A percentile compares a stretch with the other conserved stretches of the same genome.
phyloP scores from a whole-genome alignment of 2,888 invertebrate species.

The Orthosia cruda region DNA sequence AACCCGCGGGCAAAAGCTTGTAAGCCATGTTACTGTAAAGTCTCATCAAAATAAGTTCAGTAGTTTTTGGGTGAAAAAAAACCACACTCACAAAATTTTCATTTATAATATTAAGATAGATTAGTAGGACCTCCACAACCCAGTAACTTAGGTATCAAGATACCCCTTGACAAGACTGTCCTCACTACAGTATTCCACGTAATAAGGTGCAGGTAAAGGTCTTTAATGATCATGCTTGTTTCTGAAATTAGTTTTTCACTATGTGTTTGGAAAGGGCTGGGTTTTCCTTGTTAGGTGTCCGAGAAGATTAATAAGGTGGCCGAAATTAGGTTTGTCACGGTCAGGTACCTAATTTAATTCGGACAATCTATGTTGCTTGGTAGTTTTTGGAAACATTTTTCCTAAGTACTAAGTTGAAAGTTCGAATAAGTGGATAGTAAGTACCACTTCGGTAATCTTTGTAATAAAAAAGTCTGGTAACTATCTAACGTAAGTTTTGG shows the following conservation, averaged over 20 bases:
- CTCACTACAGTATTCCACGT: slow-evolving; percentile 8
- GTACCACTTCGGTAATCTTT: neutral
- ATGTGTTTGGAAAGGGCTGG: slow-evolving; percentile 16
- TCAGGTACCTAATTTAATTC: slow-evolving; percentile 5
- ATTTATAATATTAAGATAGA: no score
- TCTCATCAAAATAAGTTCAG: no score
- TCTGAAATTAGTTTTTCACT: slow-evolving; percentile 36
- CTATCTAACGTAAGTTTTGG: neutral
- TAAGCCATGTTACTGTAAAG: no score
- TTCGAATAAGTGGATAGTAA: neutral
- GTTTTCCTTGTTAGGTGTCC: slow-evolving; percentile 10
- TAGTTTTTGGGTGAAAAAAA: no score
- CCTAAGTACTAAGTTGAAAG: neutral
- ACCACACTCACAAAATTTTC: no score
- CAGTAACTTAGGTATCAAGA: no score
- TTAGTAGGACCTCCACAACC: no score
- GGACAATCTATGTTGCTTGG: neutral
- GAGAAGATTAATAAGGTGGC: neutral
- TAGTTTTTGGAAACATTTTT: neutral
- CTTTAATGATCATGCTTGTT: slow-evolving; percentile 12
- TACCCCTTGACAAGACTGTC: neutral
- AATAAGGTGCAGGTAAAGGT: slow-evolving; percentile 20
- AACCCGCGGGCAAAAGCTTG: no score
- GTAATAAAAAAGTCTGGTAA: neutral
- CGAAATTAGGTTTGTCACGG: slow-evolving; percentile 5